Percentiles rank a stretch among this genome's conserved stretches.
phyloP scores from a whole-genome alignment of 2,113 vertebrate genomes.

The Nipponia nippon region DNA sequence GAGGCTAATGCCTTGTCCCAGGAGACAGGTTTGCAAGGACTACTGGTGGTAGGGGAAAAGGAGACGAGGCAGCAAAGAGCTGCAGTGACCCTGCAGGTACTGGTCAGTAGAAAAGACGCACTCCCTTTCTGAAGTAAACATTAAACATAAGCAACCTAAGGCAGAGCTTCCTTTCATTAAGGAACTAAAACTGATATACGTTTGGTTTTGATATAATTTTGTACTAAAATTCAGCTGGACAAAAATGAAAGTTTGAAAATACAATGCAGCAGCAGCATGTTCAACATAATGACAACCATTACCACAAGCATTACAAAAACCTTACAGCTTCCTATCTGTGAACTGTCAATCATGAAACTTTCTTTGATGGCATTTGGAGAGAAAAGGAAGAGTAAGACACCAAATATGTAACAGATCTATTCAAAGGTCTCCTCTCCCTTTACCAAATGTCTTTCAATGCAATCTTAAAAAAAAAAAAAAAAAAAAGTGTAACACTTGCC shows the following conservation, averaged over 20 bases:
- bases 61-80: neutral
- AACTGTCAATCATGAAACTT: neutral
- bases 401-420: neutral
- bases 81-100: neutral
- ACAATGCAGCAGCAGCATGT: neutral
- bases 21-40: neutral
- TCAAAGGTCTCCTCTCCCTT: neutral
- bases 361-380: neutral
- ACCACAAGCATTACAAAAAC: neutral
- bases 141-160: neutral
- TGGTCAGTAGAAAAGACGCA: neutral
- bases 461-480: too few relatives aligned
- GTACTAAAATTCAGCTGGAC: neutral
- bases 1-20: neutral
- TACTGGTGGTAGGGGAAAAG: neutral
- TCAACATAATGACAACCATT: neutral
- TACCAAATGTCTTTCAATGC: neutral
- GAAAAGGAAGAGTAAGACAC: neutral
- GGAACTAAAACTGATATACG: neutral
- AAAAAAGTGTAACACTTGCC: neutral
- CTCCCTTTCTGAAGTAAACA: neutral
- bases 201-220: neutral
- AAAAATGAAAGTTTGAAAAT: neutral
- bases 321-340: neutral
- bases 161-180: neutral